A percentile compares a stretch with the other conserved stretches of the same genome.
Evolutionary conservation across 2,888 invertebrate genomes (phyloP).

Genomic region (Sminthurides aquaticus): DNA sequence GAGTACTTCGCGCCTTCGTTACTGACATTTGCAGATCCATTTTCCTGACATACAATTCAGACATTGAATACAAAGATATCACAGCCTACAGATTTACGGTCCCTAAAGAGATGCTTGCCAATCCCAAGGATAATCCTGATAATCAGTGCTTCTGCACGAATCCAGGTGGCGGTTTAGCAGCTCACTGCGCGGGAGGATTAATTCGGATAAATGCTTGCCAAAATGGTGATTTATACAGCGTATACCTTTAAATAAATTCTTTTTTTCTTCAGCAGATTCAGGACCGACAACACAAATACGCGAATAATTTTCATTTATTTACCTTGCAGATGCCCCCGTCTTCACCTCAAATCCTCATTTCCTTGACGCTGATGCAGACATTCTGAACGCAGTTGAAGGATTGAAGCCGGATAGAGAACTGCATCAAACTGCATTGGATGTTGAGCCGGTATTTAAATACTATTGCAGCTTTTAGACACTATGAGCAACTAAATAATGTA

Average conservation of each 20-base stretch:
- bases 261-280: not conserved
- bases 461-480: not conserved
- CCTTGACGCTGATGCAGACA: slow-evolving; percentile 17
- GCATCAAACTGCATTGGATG: slow-evolving; percentile 27
- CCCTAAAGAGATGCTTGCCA: slow-evolving; percentile 20
- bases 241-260: not conserved
- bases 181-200: slow-evolving; percentile 3
- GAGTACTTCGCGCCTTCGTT: slow-evolving; percentile 45
- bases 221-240: slow-evolving; percentile 8
- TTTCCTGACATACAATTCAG: slow-evolving; percentile 18
- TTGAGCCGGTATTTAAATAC: slow-evolving; percentile 30
- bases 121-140: slow-evolving; percentile 22
- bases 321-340: slow-evolving; percentile 21
- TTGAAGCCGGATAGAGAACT: slow-evolving; percentile 11
- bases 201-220: slow-evolving; percentile 20
- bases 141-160: slow-evolving; percentile 27
- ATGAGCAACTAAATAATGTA: not conserved
- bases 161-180: slow-evolving; percentile 1
- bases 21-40: slow-evolving; percentile 46
- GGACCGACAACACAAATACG: too few relatives aligned
- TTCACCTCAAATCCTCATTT: slow-evolving; percentile 24
- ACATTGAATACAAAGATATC: slow-evolving; percentile 31
- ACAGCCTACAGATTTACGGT: slow-evolving; percentile 27
- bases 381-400: slow-evolving; percentile 15
- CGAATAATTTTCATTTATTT: not conserved